These are phyloP conservation scores for Patiria pectinifera DNA, from an alignment of 53 echinoderm and acorn worm genomes.

Conservation along the genomic window DNA sequence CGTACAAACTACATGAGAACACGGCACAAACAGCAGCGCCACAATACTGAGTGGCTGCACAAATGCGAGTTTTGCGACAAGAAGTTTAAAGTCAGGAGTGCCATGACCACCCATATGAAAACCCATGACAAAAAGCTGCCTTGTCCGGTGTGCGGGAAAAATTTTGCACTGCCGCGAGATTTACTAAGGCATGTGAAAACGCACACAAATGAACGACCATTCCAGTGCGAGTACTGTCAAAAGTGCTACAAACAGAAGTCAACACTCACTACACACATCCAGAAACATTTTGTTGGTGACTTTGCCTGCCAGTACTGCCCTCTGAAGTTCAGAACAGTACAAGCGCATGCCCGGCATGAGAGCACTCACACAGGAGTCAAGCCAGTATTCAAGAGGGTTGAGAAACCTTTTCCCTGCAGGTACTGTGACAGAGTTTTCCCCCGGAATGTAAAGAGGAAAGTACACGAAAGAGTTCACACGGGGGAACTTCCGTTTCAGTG, in stretches of 20 bases:
- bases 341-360: slow-evolving; percentile 45
- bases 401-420: slow-evolving; percentile 57
- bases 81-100: slow-evolving; percentile 50
- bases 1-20: slow-evolving; percentile 58
- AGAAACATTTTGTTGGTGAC: slow-evolving; percentile 53
- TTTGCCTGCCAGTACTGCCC: slow-evolving; percentile 47
- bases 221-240: slow-evolving; percentile 54
- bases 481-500: slow-evolving; percentile 54
- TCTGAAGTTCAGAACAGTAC: slow-evolving; percentile 41
- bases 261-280: slow-evolving; percentile 48
- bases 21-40: slow-evolving; percentile 54
- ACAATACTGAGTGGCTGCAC: slow-evolving; percentile 49
- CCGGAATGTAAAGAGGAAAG: slow-evolving; percentile 41
- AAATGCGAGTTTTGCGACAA: slow-evolving; percentile 55
- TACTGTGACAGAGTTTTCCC: slow-evolving; percentile 52
- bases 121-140: slow-evolving; percentile 45
- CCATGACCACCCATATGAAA: slow-evolving; percentile 56
- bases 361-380: slow-evolving; percentile 52
- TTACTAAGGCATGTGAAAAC: slow-evolving; percentile 50
- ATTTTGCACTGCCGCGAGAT: slow-evolving; percentile 38
- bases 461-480: slow-evolving; percentile 54
- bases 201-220: slow-evolving; percentile 51
- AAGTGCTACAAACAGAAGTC: slow-evolving; percentile 61
- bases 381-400: slow-evolving; percentile 51
- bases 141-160: slow-evolving; percentile 42